Percentiles rank a stretch among this genome's conserved stretches.
Conservation (phyloP, 2,888 invertebrate species). For the Mechanitis mazaeus region DNA sequence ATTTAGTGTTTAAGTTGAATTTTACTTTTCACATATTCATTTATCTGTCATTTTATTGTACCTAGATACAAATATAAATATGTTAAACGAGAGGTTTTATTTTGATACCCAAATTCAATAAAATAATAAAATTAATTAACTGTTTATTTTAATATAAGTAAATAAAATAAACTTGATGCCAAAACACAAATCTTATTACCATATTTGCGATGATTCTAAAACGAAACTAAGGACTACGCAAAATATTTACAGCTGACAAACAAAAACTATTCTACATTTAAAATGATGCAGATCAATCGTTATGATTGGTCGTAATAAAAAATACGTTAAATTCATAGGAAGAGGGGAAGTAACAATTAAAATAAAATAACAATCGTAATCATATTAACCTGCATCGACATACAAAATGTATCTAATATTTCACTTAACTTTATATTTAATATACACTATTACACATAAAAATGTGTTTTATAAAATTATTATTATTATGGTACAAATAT, state of each 20-base stretch:
- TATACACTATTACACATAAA: conserved; percentile 42
- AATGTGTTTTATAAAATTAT: conserved; percentile 47
- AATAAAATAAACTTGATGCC: conserved; percentile 74
- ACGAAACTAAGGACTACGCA: conserved; percentile 60
- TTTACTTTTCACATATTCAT: conserved; percentile 49
- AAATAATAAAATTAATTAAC: conserved; percentile 45
- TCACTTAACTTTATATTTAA: conserved; percentile 48
- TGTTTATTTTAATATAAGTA: conserved; percentile 76
- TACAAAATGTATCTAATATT: conserved; percentile 44
- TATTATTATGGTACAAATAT: conserved; percentile 52
- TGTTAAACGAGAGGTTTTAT: conserved; percentile 31
- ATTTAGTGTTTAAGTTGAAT: conserved; percentile 34
- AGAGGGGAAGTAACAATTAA: conserved; percentile 46
- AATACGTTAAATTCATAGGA: conserved; percentile 35
- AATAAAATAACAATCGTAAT: conserved; percentile 56
- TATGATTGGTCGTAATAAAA: conserved; percentile 44
- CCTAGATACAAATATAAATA: conserved; percentile 33
- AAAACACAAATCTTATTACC: conserved; percentile 71
- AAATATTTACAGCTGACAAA: conserved; percentile 71
- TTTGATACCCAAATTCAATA: conserved; percentile 28
- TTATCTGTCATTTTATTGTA: conserved; percentile 20
- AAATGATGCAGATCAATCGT: conserved; percentile 70
- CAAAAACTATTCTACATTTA: conserved; percentile 54
- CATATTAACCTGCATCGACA: conserved; percentile 67
- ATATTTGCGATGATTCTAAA: conserved; percentile 61